Evolutionary conservation across 2,113 vertebrate species (phyloP).

Genomic region (Puntigrus tetrazona): DNA sequence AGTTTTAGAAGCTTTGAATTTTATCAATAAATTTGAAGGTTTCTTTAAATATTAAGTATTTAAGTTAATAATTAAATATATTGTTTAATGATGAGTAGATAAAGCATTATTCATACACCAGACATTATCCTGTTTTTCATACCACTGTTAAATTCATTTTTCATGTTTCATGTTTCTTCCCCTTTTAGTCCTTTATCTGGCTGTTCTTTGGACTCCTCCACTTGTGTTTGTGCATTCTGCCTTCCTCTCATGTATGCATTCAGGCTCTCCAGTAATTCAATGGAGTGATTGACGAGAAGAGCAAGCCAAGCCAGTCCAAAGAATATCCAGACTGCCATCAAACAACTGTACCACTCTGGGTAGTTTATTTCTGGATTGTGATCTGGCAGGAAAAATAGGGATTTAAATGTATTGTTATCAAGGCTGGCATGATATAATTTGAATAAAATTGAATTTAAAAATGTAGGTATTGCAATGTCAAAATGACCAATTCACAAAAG

Average conservation of each 20-base stretch:
- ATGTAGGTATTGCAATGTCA: neutral
- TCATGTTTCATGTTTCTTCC: conserved; percentile 23
- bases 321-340: conserved; percentile 89
- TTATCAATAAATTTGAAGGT: neutral
- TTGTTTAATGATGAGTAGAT: neutral
- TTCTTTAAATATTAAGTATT: neutral
- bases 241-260: conserved; percentile 62
- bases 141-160: neutral
- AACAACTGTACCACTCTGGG: conserved; percentile 84
- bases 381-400: conserved; percentile 67
- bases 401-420: neutral
- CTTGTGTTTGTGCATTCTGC: conserved; percentile 42
- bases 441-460: neutral
- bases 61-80: neutral
- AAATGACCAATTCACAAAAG: neutral
- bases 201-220: conserved; percentile 51
- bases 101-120: neutral
- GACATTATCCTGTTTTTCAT: neutral
- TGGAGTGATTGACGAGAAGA: conserved; percentile 84
- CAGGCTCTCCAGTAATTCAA: conserved; percentile 80
- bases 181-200: conserved; percentile 28
- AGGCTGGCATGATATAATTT: neutral
- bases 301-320: conserved; percentile 93
- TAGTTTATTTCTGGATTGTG: conserved; percentile 79
- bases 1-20: neutral